Conservation (phyloP, 2,888 invertebrate genomes). For the Diloba caeruleocephala region DNA sequence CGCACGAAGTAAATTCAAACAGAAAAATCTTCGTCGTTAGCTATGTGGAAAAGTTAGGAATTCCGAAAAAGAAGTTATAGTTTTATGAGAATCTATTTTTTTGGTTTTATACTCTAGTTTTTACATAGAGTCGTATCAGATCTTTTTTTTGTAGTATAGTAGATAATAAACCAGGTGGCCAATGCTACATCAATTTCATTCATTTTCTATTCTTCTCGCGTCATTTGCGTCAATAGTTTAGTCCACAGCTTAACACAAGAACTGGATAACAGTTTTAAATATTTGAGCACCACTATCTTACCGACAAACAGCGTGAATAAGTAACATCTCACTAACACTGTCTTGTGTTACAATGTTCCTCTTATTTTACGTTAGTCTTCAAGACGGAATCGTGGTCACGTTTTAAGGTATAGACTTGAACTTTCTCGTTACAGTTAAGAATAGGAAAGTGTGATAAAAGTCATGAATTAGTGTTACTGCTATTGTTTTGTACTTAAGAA, state of each 20-base stretch:
- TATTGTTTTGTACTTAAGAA: no score
- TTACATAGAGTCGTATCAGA: no score
- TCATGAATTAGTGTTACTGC: no score
- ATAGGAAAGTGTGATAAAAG: not conserved
- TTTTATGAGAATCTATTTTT: no score
- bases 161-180: no score
- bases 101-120: no score
- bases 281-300: constrained; percentile 47
- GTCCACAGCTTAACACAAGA: constrained; percentile 43
- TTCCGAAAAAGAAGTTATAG: no score
- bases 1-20: no score
- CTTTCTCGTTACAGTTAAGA: not conserved
- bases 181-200: constrained; percentile 1
- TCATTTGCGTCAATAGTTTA: constrained; percentile 46
- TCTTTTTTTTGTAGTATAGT: no score
- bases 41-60: no score
- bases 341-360: constrained; percentile 38
- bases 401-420: not conserved
- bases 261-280: constrained; percentile 44
- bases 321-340: constrained; percentile 33
- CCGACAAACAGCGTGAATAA: constrained; percentile 49
- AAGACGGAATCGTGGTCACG: constrained; percentile 6
- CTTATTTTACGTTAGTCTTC: constrained; percentile 10
- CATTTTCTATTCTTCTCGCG: constrained; percentile 30
- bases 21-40: no score